Percentiles rank a stretch among this genome's conserved stretches.
Conservation (phyloP, 1,140 invertebrate genomes). For the Drosophila pachea region DNA sequence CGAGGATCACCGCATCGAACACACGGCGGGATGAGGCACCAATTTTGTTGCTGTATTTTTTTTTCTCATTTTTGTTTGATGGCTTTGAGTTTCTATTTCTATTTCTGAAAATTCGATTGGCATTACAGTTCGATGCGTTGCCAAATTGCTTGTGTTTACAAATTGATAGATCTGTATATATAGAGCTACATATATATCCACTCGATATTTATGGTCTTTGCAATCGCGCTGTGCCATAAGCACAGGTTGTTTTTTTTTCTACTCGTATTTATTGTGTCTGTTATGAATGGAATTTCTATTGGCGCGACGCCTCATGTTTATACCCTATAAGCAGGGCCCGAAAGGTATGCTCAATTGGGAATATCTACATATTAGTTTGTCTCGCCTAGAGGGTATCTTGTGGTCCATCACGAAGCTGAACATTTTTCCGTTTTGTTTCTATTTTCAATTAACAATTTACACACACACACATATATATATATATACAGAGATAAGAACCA, state of each 20-base stretch:
- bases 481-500: conserved; percentile 4
- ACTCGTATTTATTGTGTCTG: conserved; percentile 17
- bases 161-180: conserved; percentile 34
- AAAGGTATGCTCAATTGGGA: no score
- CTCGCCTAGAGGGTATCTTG: background rate
- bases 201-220: conserved; percentile 16
- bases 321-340: conserved; percentile 10
- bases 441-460: conserved; percentile 44
- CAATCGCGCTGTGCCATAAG: conserved; percentile 27
- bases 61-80: conserved; percentile 11
- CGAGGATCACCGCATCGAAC: conserved; percentile 58
- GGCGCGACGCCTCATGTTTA: conserved; percentile 9
- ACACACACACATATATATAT: conserved; percentile 50
- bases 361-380: no score
- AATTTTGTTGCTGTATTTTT: conserved; percentile 3
- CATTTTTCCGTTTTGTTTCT: background rate
- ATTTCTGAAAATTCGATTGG: conserved; percentile 44
- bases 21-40: conserved; percentile 6
- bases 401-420: background rate
- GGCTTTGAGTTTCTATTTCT: conserved; percentile 48
- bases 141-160: conserved; percentile 51
- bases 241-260: background rate
- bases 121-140: conserved; percentile 32
- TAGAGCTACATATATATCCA: conserved; percentile 16
- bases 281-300: conserved; percentile 34